Evolutionary conservation across 23 tunicate genomes (phyloP).

Genomic region (Styela plicata): DNA sequence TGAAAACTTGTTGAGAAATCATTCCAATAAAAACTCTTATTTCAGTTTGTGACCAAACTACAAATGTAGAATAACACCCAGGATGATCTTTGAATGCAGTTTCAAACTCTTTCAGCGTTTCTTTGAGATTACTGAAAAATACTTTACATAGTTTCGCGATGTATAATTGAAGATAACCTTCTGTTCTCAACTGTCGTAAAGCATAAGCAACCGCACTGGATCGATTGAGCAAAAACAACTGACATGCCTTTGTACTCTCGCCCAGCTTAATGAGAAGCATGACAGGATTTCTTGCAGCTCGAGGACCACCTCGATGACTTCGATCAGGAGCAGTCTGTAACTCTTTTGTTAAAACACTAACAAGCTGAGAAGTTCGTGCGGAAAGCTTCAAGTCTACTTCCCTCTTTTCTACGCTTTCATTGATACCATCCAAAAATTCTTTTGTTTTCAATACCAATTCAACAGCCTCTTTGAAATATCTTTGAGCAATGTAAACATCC

Average conservation of each 20-base stretch:
- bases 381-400: constrained; percentile 43
- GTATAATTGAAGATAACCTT: constrained; percentile 75
- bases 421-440: constrained; percentile 33
- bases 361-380: constrained; percentile 56
- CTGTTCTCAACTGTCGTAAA: constrained; percentile 71
- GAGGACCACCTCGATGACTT: constrained; percentile 80
- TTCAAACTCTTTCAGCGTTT: constrained; percentile 84
- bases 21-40: constrained; percentile 50
- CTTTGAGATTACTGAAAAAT: constrained; percentile 75
- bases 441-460: constrained; percentile 54
- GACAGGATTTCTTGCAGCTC: constrained; percentile 78
- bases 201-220: constrained; percentile 75
- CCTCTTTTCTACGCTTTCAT: constrained; percentile 31
- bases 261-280: constrained; percentile 56
- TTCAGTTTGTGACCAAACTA: constrained; percentile 68
- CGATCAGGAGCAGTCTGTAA: constrained; percentile 77
- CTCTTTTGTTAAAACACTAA: constrained; percentile 74
- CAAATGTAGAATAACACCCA: constrained; percentile 88
- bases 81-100: constrained; percentile 55
- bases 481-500: constrained; percentile 93
- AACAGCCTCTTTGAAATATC: constrained; percentile 86
- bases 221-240: constrained; percentile 71
- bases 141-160: constrained; percentile 82
- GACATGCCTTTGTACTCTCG: constrained; percentile 82
- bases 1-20: constrained; percentile 85